Percentiles rank a stretch among this genome's conserved stretches.
phyloP scores from a whole-genome alignment of 2,113 vertebrate genomes.

The human region GRCh38 chr9:68303001-68303500 shows the following conservation, averaged over 20 bases:
- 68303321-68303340: conserved; percentile 92
- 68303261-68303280: conserved; percentile 88
- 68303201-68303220: conserved; percentile 82
- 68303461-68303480: conserved; percentile 94
- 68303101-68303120: not conserved
- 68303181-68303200: conserved; percentile 19
- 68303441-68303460: conserved; percentile 98
- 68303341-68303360: conserved; percentile 93
- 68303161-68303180: not conserved
- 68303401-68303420: conserved; percentile 97
- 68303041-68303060: conserved; percentile 33
- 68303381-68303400: conserved; percentile 93
- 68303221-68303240: not conserved
- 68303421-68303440: conserved; percentile 97
- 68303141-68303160: not conserved
- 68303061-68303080: not conserved
- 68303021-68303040: not conserved
- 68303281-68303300: conserved; percentile 95
- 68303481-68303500: conserved; percentile 98
- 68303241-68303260: conserved; percentile 49
- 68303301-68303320: conserved; percentile 95
- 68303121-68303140: not conserved
- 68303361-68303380: conserved; percentile 93
- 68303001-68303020: not conserved
- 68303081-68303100: not conserved